A percentile compares a stretch with the other conserved stretches of the same genome.
phyloP scores from a whole-genome alignment of 2,888 invertebrate genomes.

The Torymus aiolomorphi region DNA sequence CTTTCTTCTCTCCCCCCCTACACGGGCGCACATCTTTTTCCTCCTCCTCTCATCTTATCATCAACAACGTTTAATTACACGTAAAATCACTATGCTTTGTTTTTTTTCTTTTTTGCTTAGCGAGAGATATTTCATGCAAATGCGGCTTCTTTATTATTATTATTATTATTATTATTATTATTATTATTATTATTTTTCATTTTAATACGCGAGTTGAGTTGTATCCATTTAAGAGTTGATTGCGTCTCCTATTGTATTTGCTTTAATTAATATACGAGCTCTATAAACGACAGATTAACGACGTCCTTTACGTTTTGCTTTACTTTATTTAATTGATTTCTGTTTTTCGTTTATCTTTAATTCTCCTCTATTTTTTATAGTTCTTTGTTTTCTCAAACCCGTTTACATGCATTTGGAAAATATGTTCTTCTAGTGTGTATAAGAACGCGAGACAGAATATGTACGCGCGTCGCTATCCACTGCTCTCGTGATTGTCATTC shows the following conservation, averaged over 20 bases:
- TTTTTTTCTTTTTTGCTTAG: constrained; percentile 28
- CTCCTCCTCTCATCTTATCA: constrained; percentile 11
- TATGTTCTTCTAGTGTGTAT: constrained; percentile 44
- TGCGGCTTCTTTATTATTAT: constrained; percentile 46
- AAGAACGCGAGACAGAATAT: neutral
- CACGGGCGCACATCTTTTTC: neutral
- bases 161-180: neutral
- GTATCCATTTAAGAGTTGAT: constrained; percentile 57
- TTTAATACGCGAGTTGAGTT: constrained; percentile 39
- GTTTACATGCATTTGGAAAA: constrained; percentile 52
- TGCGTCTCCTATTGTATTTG: constrained; percentile 57
- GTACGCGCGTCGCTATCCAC: constrained; percentile 7
- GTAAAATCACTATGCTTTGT: constrained; percentile 38
- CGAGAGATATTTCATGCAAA: constrained; percentile 54
- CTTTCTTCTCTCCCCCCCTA: neutral
- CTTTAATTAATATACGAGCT: constrained; percentile 51
- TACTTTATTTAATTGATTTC: constrained; percentile 10
- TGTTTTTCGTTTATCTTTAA: neutral
- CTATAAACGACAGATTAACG: constrained; percentile 37
- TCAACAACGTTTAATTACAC: constrained; percentile 50
- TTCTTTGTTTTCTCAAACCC: constrained; percentile 44
- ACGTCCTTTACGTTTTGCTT: neutral
- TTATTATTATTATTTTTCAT: too few relatives aligned
- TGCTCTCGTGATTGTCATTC: constrained; percentile 50
- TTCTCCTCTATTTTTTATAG: constrained; percentile 1